Percentiles rank a stretch among this genome's conserved stretches.
phyloP scores from a whole-genome alignment of 2,888 invertebrate genomes.

The Aricia artaxerxes region DNA sequence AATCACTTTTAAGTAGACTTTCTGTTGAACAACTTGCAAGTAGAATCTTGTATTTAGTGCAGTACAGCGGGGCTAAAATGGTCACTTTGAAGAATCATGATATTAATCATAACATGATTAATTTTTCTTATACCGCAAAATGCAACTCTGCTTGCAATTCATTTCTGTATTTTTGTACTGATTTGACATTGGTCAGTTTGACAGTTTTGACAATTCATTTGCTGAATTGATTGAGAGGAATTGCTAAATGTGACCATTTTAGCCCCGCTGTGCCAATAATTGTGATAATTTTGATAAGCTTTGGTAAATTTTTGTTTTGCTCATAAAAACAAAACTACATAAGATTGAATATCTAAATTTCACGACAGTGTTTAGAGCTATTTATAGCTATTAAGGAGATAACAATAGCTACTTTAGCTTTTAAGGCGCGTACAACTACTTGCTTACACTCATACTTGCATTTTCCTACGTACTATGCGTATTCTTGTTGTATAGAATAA shows the following conservation, averaged over 20 bases:
- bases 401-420: conserved; percentile 6
- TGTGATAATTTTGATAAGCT: background rate
- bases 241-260: too few species aligned
- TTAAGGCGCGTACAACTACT: background rate
- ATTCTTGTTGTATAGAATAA: too few species aligned
- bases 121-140: too few species aligned
- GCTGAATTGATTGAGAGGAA: too few species aligned
- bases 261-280: background rate
- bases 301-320: conserved; percentile 13
- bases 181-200: too few species aligned
- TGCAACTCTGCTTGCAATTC: too few species aligned
- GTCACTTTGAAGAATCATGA: too few species aligned
- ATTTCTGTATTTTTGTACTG: too few species aligned
- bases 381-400: background rate
- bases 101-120: too few species aligned
- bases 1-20: background rate
- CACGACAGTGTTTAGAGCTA: background rate
- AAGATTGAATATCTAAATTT: background rate
- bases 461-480: background rate
- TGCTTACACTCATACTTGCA: background rate
- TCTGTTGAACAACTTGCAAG: background rate
- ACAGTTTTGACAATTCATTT: too few species aligned
- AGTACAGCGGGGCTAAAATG: background rate
- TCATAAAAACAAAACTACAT: conserved; percentile 13
- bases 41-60: background rate